Percentiles rank a stretch among this genome's conserved stretches.
These are phyloP conservation scores for Phalacrocorax aristotelis DNA, from an alignment of 2,113 vertebrate species.

Conservation along the genomic window DNA sequence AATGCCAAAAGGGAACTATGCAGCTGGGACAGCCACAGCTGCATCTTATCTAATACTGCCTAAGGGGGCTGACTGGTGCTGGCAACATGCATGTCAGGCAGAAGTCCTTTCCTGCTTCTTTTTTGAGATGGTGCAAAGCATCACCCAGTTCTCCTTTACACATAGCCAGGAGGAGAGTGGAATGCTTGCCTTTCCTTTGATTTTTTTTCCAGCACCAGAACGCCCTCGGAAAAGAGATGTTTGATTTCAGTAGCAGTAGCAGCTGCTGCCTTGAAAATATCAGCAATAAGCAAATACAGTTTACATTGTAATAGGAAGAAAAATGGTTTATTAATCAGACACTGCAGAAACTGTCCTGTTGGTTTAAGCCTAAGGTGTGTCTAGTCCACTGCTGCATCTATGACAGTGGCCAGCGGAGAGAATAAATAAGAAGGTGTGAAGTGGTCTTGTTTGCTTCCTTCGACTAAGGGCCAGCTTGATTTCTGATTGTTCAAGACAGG, in stretches of 20 bases:
- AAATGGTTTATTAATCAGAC: neutral
- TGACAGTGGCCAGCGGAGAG: neutral
- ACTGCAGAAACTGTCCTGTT: neutral
- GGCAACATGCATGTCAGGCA: constrained; percentile 22
- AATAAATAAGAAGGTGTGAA: neutral
- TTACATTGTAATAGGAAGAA: neutral
- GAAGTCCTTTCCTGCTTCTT: neutral
- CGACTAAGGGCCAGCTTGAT: neutral
- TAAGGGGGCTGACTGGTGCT: constrained; percentile 49
- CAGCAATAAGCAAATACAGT: neutral
- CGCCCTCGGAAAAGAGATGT: constrained; percentile 19
- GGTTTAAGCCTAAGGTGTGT: neutral
- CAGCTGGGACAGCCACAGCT: constrained; percentile 50
- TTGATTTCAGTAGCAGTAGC: neutral
- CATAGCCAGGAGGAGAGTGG: constrained; percentile 7
- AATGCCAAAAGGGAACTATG: constrained; percentile 31
- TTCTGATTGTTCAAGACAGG: neutral
- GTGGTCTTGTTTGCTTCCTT: neutral
- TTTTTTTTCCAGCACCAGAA: neutral
- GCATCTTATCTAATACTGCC: constrained; percentile 59
- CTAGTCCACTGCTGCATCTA: neutral
- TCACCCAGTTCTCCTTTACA: neutral
- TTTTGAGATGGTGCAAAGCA: neutral
- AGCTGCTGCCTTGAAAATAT: neutral
- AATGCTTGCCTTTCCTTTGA: neutral